A percentile compares a stretch with the other conserved stretches of the same genome.
phyloP scores from a whole-genome alignment of 2,797 vertebrate species.

The Hozukius guyotensis region DNA sequence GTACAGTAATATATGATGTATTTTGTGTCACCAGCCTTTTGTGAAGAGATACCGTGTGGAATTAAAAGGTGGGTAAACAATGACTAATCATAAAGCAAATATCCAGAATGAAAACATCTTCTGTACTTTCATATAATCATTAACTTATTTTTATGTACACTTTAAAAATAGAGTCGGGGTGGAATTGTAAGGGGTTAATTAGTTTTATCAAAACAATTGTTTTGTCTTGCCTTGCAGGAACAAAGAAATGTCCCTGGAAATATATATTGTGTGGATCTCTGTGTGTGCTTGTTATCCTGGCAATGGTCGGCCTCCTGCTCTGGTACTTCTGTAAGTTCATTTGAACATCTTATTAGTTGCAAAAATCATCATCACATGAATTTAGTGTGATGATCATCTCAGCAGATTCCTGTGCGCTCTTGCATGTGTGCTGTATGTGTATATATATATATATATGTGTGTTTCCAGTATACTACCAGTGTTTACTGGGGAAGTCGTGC shows the following conservation, averaged over 20 bases:
- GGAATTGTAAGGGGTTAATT: neutral
- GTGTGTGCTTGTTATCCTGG: slow-evolving; percentile 53
- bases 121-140: neutral
- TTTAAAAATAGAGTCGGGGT: neutral
- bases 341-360: neutral
- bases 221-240: slow-evolving; percentile 62
- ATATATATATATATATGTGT: slow-evolving; percentile 2
- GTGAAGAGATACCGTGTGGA: neutral
- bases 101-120: neutral
- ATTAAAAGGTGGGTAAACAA: neutral
- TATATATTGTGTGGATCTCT: slow-evolving; percentile 47
- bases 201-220: neutral
- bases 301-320: slow-evolving; percentile 69
- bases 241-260: slow-evolving; percentile 57
- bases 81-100: neutral
- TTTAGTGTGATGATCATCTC: neutral
- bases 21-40: neutral
- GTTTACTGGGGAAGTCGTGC: slow-evolving; percentile 79
- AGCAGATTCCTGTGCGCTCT: neutral
- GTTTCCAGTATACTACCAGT: slow-evolving; percentile 76
- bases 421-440: neutral
- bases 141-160: neutral
- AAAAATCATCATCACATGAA: neutral
- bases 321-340: slow-evolving; percentile 90
- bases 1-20: slow-evolving; percentile 38